Evolutionary conservation across 2,113 vertebrate species (phyloP), one percentile per base, ranked within the genome.

Genomic region (Tragelaphus imberbis): DNA sequence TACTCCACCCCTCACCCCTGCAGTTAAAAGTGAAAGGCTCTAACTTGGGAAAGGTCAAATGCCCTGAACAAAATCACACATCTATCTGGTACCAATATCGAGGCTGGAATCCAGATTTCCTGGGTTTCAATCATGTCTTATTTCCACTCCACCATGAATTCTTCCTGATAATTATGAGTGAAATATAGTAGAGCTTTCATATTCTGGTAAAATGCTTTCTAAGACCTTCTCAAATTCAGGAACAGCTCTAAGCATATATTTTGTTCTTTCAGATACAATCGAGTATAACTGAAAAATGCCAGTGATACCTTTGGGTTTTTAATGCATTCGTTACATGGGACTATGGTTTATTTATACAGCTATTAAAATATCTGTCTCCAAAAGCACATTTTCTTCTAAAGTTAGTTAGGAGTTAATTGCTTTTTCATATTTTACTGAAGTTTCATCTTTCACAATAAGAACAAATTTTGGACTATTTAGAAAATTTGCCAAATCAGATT

Each of bases 401-500:
- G 80, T 94, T 88, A 91, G 33, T 92, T 96, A 97, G n/a, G 85
- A 97, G 93, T 93, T 97, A 96, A 97, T 96, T 98, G 97, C 91
- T 96, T 94, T 97, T 96, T 93, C 86, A 96, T 71, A 98, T 96
- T 97, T 97, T 96, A 89, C 93, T 97, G 40, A 95, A 97, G 88
- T 97, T 97, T 97, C 96, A 68, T 97, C 63, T 97, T 96, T 84
- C 94, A 96, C 91, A 97, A 84, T 96, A 84, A 84, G 88, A 96
- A 96, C 86, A 97, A 91, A 98, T 97, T 97, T 97, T 80, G 56
- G 87, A 88, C 94, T 94, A 84, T 97, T 97, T 97, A 93, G 84
- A 97, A 97, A 93, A 93, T 97, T 96, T 96, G 93, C 91, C 97
- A 96, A 98, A 92, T 98, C 96, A 93, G 95, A 89, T 93, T 95